phyloP scores from a whole-genome alignment of 1,140 invertebrate genomes.

The Musca domestica region DNA sequence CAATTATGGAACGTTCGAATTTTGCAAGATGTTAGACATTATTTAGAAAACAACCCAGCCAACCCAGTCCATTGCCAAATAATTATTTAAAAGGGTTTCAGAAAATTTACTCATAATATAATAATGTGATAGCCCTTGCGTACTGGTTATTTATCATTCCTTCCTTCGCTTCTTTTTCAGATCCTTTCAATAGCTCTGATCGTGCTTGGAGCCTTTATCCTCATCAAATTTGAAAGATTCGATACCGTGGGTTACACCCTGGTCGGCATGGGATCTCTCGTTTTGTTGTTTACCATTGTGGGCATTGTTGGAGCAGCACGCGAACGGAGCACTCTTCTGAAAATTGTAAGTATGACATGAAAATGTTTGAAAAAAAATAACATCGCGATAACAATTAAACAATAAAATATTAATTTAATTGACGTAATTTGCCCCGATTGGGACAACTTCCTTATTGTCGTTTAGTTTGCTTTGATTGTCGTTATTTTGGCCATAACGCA shows the following conservation, averaged over 20 bases:
- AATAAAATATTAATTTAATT: neutral
- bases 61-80: too few relatives aligned
- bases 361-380: too few relatives aligned
- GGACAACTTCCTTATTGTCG: neutral
- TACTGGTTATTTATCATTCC: slow-evolving; percentile 13
- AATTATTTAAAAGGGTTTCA: too few relatives aligned
- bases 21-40: too few relatives aligned
- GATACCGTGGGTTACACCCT: slow-evolving; percentile 39
- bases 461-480: slow-evolving; percentile 38
- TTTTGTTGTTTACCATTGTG: slow-evolving; percentile 34
- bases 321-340: slow-evolving; percentile 42
- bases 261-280: slow-evolving; percentile 35
- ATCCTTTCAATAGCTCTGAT: slow-evolving; percentile 38
- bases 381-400: too few relatives aligned
- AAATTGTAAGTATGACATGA: slow-evolving; percentile 31
- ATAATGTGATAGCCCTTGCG: too few relatives aligned
- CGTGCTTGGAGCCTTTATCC: slow-evolving; percentile 38
- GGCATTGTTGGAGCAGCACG: slow-evolving; percentile 40
- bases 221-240: slow-evolving; percentile 43
- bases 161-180: slow-evolving; percentile 32
- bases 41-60: too few relatives aligned
- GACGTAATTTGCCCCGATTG: neutral
- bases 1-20: too few relatives aligned
- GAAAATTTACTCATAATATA: too few relatives aligned
- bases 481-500: slow-evolving; percentile 37